phyloP scores from a whole-genome alignment of 2,888 invertebrate species.

The Limnephilus marmoratus region DNA sequence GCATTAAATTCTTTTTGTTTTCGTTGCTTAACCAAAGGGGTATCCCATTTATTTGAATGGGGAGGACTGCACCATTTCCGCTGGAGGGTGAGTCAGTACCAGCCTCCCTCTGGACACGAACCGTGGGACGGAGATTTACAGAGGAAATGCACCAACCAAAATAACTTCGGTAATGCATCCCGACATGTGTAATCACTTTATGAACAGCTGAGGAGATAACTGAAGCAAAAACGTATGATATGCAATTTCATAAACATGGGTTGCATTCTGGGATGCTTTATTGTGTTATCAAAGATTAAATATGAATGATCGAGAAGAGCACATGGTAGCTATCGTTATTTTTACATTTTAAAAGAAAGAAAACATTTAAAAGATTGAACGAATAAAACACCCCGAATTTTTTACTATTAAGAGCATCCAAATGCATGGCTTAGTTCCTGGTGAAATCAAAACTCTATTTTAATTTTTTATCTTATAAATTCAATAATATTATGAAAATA shows the following conservation, averaged over 20 bases:
- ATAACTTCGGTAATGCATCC: conserved; percentile 55
- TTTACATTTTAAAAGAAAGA: no score
- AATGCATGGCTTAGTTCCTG: no score
- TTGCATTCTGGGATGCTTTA: not conserved
- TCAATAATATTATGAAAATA: no score
- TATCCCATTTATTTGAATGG: conserved; percentile 7
- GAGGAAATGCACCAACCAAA: conserved; percentile 52
- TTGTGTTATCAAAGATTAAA: not conserved
- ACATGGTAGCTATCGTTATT: not conserved
- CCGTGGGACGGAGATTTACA: conserved; percentile 51
- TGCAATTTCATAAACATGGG: not conserved
- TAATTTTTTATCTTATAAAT: no score
- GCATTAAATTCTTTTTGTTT: conserved; percentile 47
- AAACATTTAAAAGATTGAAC: no score
- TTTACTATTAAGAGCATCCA: no score
- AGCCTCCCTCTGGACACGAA: not conserved
- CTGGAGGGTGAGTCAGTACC: conserved; percentile 44
- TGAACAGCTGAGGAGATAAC: conserved; percentile 18
- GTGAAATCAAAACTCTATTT: no score
- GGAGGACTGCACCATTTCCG: conserved; percentile 9
- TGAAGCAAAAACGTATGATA: not conserved
- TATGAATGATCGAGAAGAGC: not conserved
- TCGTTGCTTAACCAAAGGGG: conserved; percentile 41
- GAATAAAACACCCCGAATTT: no score
- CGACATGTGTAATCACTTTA: conserved; percentile 50